Percentiles rank a stretch among this genome's conserved stretches.
These are phyloP conservation scores for Mythimna lalbum DNA, from an alignment of 2,888 invertebrate species.

Conservation along the genomic window DNA sequence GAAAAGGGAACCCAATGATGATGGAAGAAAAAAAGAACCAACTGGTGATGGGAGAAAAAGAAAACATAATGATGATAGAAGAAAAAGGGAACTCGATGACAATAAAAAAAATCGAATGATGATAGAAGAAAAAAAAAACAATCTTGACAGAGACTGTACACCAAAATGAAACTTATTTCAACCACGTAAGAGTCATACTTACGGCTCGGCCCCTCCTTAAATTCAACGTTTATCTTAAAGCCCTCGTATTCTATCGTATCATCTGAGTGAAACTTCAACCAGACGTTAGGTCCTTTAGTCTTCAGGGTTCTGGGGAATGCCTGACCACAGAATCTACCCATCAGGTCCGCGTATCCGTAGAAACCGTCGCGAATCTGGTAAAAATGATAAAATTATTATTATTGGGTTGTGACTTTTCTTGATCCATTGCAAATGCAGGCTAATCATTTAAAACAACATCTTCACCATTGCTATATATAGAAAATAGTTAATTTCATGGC, in stretches of 20 bases:
- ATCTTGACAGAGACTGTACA: background rate
- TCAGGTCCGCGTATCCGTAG: slow-evolving; percentile 77
- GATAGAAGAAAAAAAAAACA: background rate
- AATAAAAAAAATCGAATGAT: too few relatives aligned
- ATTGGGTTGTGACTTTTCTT: too few relatives aligned
- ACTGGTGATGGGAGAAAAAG: too few relatives aligned
- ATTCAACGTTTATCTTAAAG: slow-evolving; percentile 81
- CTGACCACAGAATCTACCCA: slow-evolving; percentile 80
- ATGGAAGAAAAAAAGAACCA: too few relatives aligned
- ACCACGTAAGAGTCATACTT: slow-evolving; percentile 49
- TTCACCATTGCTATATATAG: too few relatives aligned
- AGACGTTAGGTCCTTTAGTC: slow-evolving; percentile 80
- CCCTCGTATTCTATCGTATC: slow-evolving; percentile 87
- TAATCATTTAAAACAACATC: too few relatives aligned
- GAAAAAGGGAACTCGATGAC: too few relatives aligned
- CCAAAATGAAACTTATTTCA: background rate
- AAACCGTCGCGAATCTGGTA: slow-evolving; percentile 83
- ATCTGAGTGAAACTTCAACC: slow-evolving; percentile 81
- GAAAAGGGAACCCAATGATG: too few relatives aligned
- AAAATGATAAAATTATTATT: background rate
- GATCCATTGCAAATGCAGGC: too few relatives aligned
- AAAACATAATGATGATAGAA: too few relatives aligned
- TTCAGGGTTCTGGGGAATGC: slow-evolving; percentile 80
- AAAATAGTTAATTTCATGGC: too few relatives aligned
- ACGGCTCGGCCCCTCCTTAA: slow-evolving; percentile 65